These are phyloP conservation scores for Cerceris ruficornis DNA, from an alignment of 2,888 invertebrate species.

Conservation along the genomic window DNA sequence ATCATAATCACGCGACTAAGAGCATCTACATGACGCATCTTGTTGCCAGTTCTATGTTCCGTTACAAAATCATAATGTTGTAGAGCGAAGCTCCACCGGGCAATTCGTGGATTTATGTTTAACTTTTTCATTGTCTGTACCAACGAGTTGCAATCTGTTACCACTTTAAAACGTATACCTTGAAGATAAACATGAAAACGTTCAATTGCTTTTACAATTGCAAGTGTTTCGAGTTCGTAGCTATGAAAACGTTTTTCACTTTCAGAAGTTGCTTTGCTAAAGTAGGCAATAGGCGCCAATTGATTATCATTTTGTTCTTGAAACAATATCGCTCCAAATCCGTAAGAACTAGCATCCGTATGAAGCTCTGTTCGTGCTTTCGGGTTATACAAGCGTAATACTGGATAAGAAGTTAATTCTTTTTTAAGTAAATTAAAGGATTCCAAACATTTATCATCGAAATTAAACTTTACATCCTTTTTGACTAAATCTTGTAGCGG, in stretches of 20 bases:
- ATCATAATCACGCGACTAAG: background rate
- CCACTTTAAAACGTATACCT: background rate
- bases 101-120: background rate
- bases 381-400: background rate
- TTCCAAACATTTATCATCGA: background rate
- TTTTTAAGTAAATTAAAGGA: background rate
- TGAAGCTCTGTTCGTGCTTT: background rate
- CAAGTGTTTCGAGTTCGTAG: background rate
- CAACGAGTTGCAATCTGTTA: conserved; percentile 1
- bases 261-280: background rate
- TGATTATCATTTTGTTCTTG: background rate
- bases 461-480: background rate
- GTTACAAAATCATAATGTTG: background rate
- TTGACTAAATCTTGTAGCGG: background rate
- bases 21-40: conserved; percentile 5
- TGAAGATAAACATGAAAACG: background rate
- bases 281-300: background rate
- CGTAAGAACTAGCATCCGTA: background rate
- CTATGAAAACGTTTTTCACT: background rate
- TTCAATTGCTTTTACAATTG: background rate
- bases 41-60: background rate
- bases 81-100: background rate
- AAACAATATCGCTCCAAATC: background rate
- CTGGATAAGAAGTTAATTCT: background rate
- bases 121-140: background rate